Evolutionary conservation across 2,888 invertebrate genomes (phyloP), one percentile per base, ranked within the genome.

Genomic region (Diploptera punctata): DNA sequence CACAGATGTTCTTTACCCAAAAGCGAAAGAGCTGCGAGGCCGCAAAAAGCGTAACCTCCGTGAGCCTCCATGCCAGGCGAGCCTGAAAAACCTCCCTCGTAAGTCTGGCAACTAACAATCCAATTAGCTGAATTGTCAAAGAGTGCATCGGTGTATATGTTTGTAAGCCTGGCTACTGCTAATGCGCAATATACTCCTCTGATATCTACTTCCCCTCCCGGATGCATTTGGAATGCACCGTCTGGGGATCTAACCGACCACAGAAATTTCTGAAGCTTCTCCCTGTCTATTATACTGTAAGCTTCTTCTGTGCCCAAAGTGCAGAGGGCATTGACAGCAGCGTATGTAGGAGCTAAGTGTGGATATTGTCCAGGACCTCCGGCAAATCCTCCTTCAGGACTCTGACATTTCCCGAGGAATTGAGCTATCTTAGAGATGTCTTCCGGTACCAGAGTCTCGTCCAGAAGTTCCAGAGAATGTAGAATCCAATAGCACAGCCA

Each of bases 1-100:
- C 93, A 93, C 31, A 92, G 83, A 77, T 91, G 85, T 47, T 91
- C 88, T 80, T 90, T 90, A 76, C 91, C 90, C 18, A 99, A 85
- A 73, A 99, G 84, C 2, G 93, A 90, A 57, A 99, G 86, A 0
- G 95, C 89, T 68, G 99, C 97, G 75, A 98, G 88, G 0, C 95
- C 99, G 87, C 99, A 99, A 84, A 96, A 99, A 0, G 98, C 93
- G 83, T 99, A 99, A n/a, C 99, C 99, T 1, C 99, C 99, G 85
- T 99, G 99, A 5, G 99, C 99, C 84, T 99, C 99, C 88, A 96
- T 90, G 9, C 95, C 96, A 0, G 96, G 96, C 77, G 88, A 92
- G 0, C 98, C 98, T 47, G 93, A 94, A 86, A 99, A 99, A 0
- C 99, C 99, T 54, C 99, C 99, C 84, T 99, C 99, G 85, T 98